phyloP scores from a whole-genome alignment of 2,797 vertebrate genomes.

The Todus mexicanus region DNA sequence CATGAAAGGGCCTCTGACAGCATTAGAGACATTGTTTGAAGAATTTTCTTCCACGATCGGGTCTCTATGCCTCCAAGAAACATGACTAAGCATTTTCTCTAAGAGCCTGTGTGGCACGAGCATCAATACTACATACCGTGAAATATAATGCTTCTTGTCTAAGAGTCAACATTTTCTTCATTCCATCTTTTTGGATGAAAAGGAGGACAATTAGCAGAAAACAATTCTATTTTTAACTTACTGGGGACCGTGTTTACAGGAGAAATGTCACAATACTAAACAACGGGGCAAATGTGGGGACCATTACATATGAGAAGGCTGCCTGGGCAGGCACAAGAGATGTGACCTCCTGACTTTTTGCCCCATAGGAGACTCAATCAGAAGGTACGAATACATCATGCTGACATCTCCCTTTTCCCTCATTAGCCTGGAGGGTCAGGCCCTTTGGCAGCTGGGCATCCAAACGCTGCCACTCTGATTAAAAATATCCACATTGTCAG shows the following conservation, averaged over 20 bases:
- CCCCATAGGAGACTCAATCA: neutral
- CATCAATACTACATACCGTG: neutral
- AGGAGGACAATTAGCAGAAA: neutral
- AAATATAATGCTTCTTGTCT: neutral
- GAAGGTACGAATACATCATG: slow-evolving; percentile 21
- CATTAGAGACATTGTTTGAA: neutral
- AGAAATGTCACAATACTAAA: slow-evolving; percentile 15
- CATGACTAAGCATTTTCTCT: neutral
- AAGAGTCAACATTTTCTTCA: neutral
- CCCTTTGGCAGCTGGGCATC: neutral
- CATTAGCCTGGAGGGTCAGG: slow-evolving; percentile 17
- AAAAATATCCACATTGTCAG: neutral
- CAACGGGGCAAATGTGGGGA: neutral
- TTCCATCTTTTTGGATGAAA: neutral
- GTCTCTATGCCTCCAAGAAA: neutral
- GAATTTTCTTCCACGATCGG: neutral
- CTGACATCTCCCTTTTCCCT: slow-evolving; percentile 22
- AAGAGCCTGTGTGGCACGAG: neutral
- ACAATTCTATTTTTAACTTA: slow-evolving; percentile 13
- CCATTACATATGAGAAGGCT: neutral
- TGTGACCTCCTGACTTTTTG: slow-evolving; percentile 7
- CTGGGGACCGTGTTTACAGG: neutral
- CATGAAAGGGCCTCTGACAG: neutral
- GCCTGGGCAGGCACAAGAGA: neutral
- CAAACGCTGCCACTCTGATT: slow-evolving; percentile 1